Evolutionary conservation across 2,113 vertebrate genomes (phyloP).

Genomic region (Lepisosteus oculatus): DNA sequence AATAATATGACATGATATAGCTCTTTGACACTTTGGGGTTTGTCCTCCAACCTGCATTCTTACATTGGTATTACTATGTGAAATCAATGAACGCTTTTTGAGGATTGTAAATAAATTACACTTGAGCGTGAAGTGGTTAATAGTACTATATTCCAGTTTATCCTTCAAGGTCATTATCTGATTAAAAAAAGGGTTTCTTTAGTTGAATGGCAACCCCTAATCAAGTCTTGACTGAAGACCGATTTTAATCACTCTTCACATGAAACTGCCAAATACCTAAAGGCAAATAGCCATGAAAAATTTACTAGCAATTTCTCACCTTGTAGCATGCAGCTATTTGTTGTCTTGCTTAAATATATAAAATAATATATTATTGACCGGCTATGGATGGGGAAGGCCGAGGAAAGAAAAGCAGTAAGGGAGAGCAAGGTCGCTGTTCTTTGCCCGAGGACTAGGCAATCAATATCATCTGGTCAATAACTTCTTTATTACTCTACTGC

Average conservation of each 20-base stretch:
- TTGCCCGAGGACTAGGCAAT: constrained; percentile 95
- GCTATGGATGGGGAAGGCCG: constrained; percentile 82
- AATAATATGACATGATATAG: not conserved
- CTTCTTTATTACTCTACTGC: constrained; percentile 98
- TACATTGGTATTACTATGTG: constrained; percentile 30
- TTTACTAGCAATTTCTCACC: constrained; percentile 85
- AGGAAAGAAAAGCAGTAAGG: constrained; percentile 88
- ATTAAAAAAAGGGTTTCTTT: constrained; percentile 50
- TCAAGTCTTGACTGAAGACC: constrained; percentile 64
- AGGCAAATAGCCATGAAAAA: constrained; percentile 75
- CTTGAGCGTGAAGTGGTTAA: constrained; percentile 56
- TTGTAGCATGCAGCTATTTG: constrained; percentile 81
- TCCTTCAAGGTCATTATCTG: constrained; percentile 65
- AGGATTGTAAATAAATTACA: constrained; percentile 58
- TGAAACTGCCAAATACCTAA: constrained; percentile 69
- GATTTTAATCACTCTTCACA: constrained; percentile 67
- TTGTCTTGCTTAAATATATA: constrained; percentile 94
- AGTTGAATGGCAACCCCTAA: constrained; percentile 64
- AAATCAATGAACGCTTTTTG: constrained; percentile 67
- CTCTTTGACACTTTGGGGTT: too few relatives aligned
- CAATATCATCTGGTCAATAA: constrained; percentile 99
- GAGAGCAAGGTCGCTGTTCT: constrained; percentile 91
- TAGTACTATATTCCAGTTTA: constrained; percentile 23
- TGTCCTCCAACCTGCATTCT: not conserved
- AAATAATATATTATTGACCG: constrained; percentile 99